A percentile compares a stretch with the other conserved stretches of the same genome.
Evolutionary conservation across 1,140 invertebrate species (phyloP).

Genomic region (Phortica variegata): DNA sequence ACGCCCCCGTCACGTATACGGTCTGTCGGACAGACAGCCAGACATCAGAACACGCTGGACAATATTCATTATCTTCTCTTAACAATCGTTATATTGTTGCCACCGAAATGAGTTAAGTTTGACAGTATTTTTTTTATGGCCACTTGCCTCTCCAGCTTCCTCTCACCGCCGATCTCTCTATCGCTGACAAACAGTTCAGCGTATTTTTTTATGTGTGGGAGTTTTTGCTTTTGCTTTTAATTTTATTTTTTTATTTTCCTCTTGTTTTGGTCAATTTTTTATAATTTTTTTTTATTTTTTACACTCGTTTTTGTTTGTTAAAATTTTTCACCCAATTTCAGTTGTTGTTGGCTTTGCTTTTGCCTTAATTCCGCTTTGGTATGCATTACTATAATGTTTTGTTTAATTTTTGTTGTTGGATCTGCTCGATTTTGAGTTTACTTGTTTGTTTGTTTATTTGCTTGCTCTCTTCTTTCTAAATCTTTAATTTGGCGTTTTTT

Average conservation of each 20-base stretch:
- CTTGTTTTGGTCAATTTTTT: conserved; percentile 35
- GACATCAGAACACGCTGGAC: too few species aligned
- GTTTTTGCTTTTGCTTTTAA: conserved; percentile 47
- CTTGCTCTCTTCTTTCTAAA: too few species aligned
- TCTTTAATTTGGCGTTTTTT: too few species aligned
- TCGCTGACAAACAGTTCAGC: too few species aligned
- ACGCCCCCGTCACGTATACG: too few species aligned
- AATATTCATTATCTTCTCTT: conserved; percentile 50
- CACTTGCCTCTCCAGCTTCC: too few species aligned
- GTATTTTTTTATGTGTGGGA: conserved; percentile 51
- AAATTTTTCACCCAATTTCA: too few species aligned
- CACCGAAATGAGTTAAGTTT: conserved; percentile 55
- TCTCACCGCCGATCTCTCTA: too few species aligned
- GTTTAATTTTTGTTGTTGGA: too few species aligned
- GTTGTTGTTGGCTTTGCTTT: conserved; percentile 21
- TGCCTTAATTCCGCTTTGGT: conserved; percentile 47
- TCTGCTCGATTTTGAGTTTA: conserved; percentile 19
- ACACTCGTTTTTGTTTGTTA: conserved; percentile 36
- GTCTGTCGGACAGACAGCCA: too few species aligned
- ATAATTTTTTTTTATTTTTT: conserved; percentile 24
- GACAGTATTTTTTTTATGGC: conserved; percentile 50
- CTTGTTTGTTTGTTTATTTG: conserved; percentile 54
- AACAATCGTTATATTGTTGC: conserved; percentile 54
- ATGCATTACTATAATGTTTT: conserved; percentile 50
- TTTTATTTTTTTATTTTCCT: conserved; percentile 28